These are phyloP conservation scores for Herpailurus yagouaroundi DNA, from an alignment of 2,113 vertebrate genomes.

Conservation along the genomic window DNA sequence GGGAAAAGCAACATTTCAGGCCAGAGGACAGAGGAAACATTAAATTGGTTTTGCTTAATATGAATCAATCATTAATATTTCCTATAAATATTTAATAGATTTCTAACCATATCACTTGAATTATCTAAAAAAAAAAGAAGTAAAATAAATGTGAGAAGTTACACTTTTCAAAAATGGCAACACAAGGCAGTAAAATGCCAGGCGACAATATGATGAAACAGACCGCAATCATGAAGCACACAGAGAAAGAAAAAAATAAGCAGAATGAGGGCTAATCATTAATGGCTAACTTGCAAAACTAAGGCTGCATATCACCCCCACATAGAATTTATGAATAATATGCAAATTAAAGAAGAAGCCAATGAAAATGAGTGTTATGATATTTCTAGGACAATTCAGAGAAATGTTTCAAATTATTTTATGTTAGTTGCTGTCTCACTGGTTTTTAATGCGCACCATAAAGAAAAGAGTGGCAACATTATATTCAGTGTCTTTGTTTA, in stretches of 20 bases:
- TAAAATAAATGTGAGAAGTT: conserved; percentile 58
- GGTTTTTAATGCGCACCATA: conserved; percentile 63
- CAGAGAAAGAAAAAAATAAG: background rate
- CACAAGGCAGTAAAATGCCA: conserved; percentile 10
- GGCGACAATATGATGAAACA: background rate
- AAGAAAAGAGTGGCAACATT: conserved; percentile 60
- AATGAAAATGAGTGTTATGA: conserved; percentile 53
- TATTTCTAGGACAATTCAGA: conserved; percentile 80
- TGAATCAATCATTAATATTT: conserved; percentile 74
- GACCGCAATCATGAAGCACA: background rate
- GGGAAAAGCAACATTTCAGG: background rate
- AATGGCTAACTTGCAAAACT: conserved; percentile 60
- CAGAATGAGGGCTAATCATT: conserved; percentile 4
- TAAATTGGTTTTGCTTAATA: conserved; percentile 48
- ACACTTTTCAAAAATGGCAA: conserved; percentile 64
- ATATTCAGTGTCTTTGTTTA: conserved; percentile 51
- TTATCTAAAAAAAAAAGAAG: conserved; percentile 63
- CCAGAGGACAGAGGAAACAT: background rate
- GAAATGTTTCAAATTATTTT: conserved; percentile 78
- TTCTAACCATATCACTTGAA: conserved; percentile 62
- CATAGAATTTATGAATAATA: conserved; percentile 11
- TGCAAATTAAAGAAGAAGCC: conserved; percentile 59
- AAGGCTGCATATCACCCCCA: background rate
- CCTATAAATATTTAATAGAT: conserved; percentile 64
- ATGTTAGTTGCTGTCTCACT: conserved; percentile 67